A percentile compares a stretch with the other conserved stretches of the same genome.
These are phyloP conservation scores for Orestias chungarensis DNA, from an alignment of 2,797 vertebrate genomes.

Conservation along the genomic window DNA sequence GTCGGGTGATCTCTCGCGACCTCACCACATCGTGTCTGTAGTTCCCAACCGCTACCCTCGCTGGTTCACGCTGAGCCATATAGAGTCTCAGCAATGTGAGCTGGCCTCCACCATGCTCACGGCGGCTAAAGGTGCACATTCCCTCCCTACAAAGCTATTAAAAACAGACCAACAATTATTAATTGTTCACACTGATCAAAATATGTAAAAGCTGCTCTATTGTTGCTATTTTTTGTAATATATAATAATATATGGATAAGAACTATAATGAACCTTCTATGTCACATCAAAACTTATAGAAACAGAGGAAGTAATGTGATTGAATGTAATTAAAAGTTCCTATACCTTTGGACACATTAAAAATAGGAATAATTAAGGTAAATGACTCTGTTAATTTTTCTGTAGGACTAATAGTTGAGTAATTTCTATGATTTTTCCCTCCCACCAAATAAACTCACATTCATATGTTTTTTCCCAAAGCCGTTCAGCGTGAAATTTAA, in stretches of 20 bases:
- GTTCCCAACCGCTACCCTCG: conserved; percentile 97
- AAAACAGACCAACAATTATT: neutral
- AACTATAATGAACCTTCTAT: neutral
- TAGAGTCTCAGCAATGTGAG: conserved; percentile 99
- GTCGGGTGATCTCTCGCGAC: conserved; percentile 92
- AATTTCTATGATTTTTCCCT: neutral
- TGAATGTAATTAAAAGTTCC: neutral
- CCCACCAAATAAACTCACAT: neutral
- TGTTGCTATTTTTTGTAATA: neutral
- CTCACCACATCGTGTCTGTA: conserved; percentile 97
- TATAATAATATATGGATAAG: too few species aligned
- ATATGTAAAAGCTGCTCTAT: neutral
- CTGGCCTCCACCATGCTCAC: conserved; percentile 99
- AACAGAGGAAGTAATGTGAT: neutral
- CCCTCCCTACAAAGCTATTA: neutral
- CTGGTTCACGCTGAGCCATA: conserved; percentile 99
- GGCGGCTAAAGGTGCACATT: conserved; percentile 93
- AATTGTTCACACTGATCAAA: neutral
- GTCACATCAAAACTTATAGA: neutral
- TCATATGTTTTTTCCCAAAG: neutral
- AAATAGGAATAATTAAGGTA: neutral
- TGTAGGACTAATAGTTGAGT: neutral
- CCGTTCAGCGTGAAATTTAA: too few species aligned
- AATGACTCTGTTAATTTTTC: neutral
- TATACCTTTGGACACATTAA: neutral